Percentiles rank a stretch among this genome's conserved stretches.
Evolutionary conservation across 2,113 vertebrate genomes (phyloP).

Genomic region (Thunnus maccoyii): DNA sequence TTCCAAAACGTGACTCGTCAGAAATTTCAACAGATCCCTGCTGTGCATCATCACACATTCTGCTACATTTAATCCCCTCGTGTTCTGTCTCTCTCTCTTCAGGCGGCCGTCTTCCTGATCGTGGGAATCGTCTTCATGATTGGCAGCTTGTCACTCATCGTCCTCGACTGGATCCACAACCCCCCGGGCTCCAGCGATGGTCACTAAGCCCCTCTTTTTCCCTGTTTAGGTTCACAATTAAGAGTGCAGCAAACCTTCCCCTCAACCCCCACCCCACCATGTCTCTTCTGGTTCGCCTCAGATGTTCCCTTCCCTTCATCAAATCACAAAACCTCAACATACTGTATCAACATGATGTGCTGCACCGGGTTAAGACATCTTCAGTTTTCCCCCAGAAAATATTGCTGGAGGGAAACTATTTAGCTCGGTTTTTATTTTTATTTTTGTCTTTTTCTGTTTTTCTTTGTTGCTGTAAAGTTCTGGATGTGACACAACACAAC

Average conservation of each 20-base stretch:
- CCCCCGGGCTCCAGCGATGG: constrained; percentile 82
- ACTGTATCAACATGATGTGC: constrained; percentile 21
- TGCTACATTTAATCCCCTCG: constrained; percentile 13
- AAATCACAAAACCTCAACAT: constrained; percentile 13
- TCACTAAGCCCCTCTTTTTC: constrained; percentile 66
- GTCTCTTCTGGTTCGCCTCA: neutral
- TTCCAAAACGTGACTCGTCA: constrained; percentile 3
- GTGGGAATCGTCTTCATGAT: constrained; percentile 95
- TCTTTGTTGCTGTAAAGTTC: constrained; percentile 38
- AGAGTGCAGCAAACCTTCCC: constrained; percentile 14
- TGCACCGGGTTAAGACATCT: constrained; percentile 21
- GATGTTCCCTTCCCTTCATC: constrained; percentile 3
- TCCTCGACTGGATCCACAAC: constrained; percentile 95
- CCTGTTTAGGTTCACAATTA: constrained; percentile 10
- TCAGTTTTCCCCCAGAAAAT: constrained; percentile 32
- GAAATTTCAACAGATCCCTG: neutral
- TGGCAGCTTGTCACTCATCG: constrained; percentile 94
- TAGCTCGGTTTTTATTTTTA: neutral
- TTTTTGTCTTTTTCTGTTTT: constrained; percentile 8
- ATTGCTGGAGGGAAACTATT: constrained; percentile 54
- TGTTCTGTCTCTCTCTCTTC: constrained; percentile 57
- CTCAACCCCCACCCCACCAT: constrained; percentile 26
- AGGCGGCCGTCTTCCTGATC: constrained; percentile 93
- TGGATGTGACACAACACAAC: constrained; percentile 39
- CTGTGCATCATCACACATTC: constrained; percentile 13